A percentile compares a stretch with the other conserved stretches of the same genome.
These are phyloP conservation scores for Microcebus tavaratra DNA, from an alignment of 2,113 vertebrate species.

Conservation along the genomic window DNA sequence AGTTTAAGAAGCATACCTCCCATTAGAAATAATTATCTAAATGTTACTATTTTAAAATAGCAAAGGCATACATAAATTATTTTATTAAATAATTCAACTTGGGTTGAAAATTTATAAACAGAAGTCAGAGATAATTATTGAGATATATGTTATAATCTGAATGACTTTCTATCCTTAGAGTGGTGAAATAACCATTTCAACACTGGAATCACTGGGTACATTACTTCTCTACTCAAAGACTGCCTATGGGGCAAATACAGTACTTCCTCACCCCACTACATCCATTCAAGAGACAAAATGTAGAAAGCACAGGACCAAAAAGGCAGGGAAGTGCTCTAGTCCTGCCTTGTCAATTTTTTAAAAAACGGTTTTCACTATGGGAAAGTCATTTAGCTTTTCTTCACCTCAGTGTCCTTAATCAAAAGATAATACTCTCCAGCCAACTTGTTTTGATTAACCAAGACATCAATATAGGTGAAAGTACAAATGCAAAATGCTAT, in stretches of 20 bases:
- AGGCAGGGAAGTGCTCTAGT: background rate
- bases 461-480: background rate
- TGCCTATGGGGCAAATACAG: background rate
- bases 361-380: background rate
- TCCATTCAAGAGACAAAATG: background rate
- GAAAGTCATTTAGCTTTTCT: background rate
- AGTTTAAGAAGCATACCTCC: background rate
- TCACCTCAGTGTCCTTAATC: background rate
- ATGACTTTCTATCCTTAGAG: background rate
- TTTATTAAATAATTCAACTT: background rate
- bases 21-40: background rate
- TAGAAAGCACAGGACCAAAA: background rate
- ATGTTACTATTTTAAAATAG: background rate
- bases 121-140: background rate
- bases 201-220: background rate
- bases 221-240: background rate
- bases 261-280: background rate
- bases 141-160: background rate
- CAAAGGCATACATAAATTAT: background rate
- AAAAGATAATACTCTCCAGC: background rate
- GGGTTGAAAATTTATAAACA: background rate
- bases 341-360: background rate
- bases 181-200: background rate
- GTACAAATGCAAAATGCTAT: background rate
- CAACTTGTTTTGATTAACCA: constrained; percentile 3